Evolutionary conservation across 2,888 invertebrate genomes (phyloP).

Genomic region (Phortica magna): DNA sequence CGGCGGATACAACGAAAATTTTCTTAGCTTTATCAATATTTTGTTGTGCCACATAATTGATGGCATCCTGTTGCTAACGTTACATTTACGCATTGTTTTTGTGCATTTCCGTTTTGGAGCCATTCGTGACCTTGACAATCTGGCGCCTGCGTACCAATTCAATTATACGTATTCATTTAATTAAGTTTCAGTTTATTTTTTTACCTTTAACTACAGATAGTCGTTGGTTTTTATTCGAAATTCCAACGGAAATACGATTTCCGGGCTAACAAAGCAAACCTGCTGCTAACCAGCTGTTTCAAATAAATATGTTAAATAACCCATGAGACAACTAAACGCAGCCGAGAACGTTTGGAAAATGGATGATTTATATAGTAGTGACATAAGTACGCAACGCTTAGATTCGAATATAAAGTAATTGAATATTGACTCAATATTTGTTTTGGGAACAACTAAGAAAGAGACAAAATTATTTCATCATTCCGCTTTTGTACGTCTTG

Average conservation of each 20-base stretch:
- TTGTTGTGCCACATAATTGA: conserved; percentile 40
- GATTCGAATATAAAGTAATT: neutral
- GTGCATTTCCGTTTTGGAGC: conserved; percentile 53
- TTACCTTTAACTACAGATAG: too few species aligned
- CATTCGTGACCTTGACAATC: conserved; percentile 44
- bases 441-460: neutral
- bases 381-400: too few species aligned
- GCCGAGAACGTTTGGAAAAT: too few species aligned
- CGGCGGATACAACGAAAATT: conserved; percentile 62
- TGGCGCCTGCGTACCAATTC: neutral
- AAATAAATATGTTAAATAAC: too few species aligned
- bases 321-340: too few species aligned
- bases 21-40: conserved; percentile 48
- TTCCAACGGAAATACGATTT: too few species aligned
- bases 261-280: too few species aligned
- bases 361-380: too few species aligned
- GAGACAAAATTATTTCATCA: neutral
- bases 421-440: neutral
- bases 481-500: neutral
- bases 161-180: neutral
- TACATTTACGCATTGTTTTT: conserved; percentile 56
- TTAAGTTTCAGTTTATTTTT: neutral
- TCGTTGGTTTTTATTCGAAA: too few species aligned
- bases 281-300: too few species aligned
- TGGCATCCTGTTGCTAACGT: conserved; percentile 56